Conservation (phyloP, 2,888 invertebrate species). For the Latrodectus elegans region DNA sequence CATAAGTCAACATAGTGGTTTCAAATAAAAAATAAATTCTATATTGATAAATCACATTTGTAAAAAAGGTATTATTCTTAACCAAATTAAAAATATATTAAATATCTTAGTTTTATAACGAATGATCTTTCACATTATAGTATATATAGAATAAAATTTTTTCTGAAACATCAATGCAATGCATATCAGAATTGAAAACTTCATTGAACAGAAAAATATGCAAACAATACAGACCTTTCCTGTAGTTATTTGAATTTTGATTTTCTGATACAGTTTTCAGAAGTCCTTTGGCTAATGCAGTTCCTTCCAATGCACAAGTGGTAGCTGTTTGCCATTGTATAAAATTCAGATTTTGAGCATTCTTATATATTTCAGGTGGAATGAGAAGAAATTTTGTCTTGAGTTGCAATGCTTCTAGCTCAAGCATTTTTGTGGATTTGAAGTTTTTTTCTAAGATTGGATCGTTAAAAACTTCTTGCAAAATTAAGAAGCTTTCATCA, state of each 20-base stretch:
- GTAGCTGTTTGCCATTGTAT: constrained; percentile 17
- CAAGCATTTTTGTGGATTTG: constrained; percentile 35
- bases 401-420: constrained; percentile 23
- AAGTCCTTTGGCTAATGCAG: constrained; percentile 20
- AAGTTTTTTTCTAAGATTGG: constrained; percentile 24
- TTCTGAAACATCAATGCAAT: no score
- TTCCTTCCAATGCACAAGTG: constrained; percentile 22
- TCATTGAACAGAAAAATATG: neutral
- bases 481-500: constrained; percentile 38
- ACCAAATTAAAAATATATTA: no score
- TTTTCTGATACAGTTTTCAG: constrained; percentile 40
- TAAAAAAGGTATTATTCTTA: no score
- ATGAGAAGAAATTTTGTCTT: constrained; percentile 26
- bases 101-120: no score
- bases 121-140: no score
- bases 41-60: no score
- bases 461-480: constrained; percentile 16
- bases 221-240: neutral
- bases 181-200: no score
- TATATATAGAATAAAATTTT: no score
- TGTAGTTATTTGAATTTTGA: constrained; percentile 6
- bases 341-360: constrained; percentile 13
- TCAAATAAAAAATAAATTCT: no score
- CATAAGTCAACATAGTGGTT: no score
- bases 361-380: constrained; percentile 14